Evolutionary conservation across 2,113 vertebrate species (phyloP).

Genomic region (pig (Sus scrofa)): DNA sequence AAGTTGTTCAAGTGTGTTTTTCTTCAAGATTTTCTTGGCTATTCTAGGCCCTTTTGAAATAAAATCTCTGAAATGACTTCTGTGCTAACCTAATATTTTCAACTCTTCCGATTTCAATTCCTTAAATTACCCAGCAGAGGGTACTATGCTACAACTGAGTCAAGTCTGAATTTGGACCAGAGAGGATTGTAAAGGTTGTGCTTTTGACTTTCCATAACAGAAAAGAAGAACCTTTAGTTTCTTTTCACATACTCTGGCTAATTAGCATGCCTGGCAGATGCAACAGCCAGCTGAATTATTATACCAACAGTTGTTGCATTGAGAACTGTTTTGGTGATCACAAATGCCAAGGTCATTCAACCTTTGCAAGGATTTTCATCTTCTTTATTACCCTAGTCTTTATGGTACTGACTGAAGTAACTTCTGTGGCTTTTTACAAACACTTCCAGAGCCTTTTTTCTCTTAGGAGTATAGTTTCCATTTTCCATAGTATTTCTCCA

Average conservation of each 20-base stretch:
- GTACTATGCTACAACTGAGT: background rate
- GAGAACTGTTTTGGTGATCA: constrained; percentile 32
- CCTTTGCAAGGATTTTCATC: constrained; percentile 53
- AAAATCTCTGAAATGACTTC: constrained; percentile 13
- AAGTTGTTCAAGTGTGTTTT: background rate
- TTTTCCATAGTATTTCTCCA: background rate
- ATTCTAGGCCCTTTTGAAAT: background rate
- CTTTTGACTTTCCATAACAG: constrained; percentile 17
- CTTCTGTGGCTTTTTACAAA: background rate
- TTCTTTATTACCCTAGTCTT: constrained; percentile 57
- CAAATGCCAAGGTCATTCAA: constrained; percentile 56
- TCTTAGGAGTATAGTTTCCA: background rate
- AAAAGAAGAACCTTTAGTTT: constrained; percentile 27
- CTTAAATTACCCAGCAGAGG: constrained; percentile 30
- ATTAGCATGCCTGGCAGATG: constrained; percentile 38
- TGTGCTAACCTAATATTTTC: background rate
- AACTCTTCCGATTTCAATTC: background rate
- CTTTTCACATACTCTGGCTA: constrained; percentile 2
- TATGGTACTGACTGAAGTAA: background rate
- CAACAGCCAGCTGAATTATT: constrained; percentile 62
- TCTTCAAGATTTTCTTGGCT: background rate
- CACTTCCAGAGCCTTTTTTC: constrained; percentile 24
- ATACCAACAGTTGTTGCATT: constrained; percentile 41
- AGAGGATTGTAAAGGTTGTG: background rate
- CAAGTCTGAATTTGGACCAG: constrained; percentile 13